Conservation (phyloP, 2,113 vertebrate species). For the Rhegmatorhina hoffmannsi region DNA sequence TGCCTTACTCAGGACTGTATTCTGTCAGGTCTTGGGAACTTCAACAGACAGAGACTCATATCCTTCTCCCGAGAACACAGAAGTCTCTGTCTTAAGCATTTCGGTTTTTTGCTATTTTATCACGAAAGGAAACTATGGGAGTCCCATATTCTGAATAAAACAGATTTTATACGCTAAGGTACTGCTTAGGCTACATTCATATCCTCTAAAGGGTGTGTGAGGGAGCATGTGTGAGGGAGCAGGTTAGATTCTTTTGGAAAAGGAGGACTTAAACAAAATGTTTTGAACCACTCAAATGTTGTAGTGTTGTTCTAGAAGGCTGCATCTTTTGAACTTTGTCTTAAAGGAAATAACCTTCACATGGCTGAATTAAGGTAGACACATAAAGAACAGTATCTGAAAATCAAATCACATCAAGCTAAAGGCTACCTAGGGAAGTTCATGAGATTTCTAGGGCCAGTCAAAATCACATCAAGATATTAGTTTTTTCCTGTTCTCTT, state of each 20-base stretch:
- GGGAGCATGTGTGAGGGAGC: not conserved
- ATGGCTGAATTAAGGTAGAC: not conserved
- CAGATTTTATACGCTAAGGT: not conserved
- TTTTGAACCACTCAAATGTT: not conserved
- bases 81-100: not conserved
- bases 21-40: not conserved
- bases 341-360: not conserved
- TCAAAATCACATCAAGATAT: not conserved
- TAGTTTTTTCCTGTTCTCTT: not conserved
- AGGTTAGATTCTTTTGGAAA: not conserved
- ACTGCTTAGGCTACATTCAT: not conserved
- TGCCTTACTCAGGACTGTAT: not conserved
- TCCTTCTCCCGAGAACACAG: not conserved
- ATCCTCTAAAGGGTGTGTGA: not conserved
- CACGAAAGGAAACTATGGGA: not conserved
- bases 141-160: not conserved
- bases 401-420: not conserved
- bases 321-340: not conserved
- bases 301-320: not conserved
- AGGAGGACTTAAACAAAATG: not conserved
- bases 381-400: not conserved
- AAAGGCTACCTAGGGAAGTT: not conserved
- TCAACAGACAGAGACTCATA: not conserved
- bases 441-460: not conserved
- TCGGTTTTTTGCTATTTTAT: not conserved